A percentile compares a stretch with the other conserved stretches of the same genome.
Conservation (phyloP, 2,888 invertebrate species). For the Petrophora chlorosata region DNA sequence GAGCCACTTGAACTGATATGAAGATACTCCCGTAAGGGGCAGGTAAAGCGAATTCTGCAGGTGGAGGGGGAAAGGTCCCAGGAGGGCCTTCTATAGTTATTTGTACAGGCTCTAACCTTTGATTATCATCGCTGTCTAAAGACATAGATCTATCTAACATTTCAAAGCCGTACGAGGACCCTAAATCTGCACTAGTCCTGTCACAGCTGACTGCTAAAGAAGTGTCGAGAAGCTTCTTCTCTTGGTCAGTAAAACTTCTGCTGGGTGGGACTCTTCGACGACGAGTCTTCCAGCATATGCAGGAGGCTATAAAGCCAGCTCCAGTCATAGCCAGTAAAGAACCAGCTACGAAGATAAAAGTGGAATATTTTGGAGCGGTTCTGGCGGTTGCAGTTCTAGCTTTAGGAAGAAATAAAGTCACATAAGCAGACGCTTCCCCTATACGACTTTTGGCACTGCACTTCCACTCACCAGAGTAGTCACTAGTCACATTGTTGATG, state of each 20-base stretch:
- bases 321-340: conserved; percentile 87
- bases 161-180: conserved; percentile 78
- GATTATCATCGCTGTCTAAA: conserved; percentile 75
- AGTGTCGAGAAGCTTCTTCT: conserved; percentile 92
- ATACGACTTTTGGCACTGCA: conserved; percentile 90
- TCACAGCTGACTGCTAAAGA: conserved; percentile 87
- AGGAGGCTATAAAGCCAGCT: conserved; percentile 81
- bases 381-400: conserved; percentile 90
- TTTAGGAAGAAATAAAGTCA: conserved; percentile 78
- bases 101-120: conserved; percentile 84
- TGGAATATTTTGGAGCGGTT: conserved; percentile 88
- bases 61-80: conserved; percentile 72
- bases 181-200: conserved; percentile 86
- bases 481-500: conserved; percentile 91
- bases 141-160: conserved; percentile 80
- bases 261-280: conserved; percentile 88
- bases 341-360: conserved; percentile 88
- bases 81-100: conserved; percentile 83
- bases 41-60: conserved; percentile 77
- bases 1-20: conserved; percentile 92
- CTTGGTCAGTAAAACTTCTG: conserved; percentile 93
- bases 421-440: conserved; percentile 84
- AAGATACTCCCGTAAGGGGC: conserved; percentile 89
- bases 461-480: conserved; percentile 93
- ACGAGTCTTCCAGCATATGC: conserved; percentile 85